These are phyloP conservation scores for Erythrolamprus reginae DNA, from an alignment of 2,113 vertebrate genomes.

Conservation along the genomic window DNA sequence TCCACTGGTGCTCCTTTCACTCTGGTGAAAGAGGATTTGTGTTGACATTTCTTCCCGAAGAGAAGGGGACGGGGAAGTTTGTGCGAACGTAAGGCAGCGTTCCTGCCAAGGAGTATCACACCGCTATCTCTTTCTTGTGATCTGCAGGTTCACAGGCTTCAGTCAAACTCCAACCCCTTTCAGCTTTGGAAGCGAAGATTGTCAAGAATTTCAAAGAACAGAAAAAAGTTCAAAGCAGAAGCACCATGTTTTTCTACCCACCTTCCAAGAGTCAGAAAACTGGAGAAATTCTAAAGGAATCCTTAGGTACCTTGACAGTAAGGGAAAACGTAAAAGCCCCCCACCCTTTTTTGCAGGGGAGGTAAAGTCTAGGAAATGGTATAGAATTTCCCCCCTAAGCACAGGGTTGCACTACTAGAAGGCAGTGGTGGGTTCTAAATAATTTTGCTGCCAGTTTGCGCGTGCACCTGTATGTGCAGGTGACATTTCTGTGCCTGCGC, in stretches of 20 bases:
- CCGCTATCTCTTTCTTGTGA: background rate
- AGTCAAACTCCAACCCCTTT: background rate
- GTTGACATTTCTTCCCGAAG: background rate
- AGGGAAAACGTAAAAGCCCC: background rate
- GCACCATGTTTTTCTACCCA: background rate
- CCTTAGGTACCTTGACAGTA: background rate
- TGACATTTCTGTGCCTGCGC: no score
- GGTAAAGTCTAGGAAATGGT: background rate
- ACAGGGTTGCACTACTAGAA: no score
- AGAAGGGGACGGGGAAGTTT: background rate
- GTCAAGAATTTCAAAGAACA: background rate
- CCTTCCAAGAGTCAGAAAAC: background rate
- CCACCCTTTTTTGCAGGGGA: background rate
- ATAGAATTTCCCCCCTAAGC: no score
- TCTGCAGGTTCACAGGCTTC: background rate
- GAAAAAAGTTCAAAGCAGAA: background rate
- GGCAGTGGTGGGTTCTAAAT: no score
- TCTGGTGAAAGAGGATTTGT: background rate
- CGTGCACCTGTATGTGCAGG: no score
- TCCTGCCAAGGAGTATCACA: background rate
- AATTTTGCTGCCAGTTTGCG: no score
- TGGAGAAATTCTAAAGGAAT: background rate
- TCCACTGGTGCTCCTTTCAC: background rate
- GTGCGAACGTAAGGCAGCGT: background rate
- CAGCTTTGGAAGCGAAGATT: background rate